These are phyloP conservation scores for Trichogramma pretiosum DNA, from an alignment of 1,140 invertebrate species.

Conservation along the genomic window DNA sequence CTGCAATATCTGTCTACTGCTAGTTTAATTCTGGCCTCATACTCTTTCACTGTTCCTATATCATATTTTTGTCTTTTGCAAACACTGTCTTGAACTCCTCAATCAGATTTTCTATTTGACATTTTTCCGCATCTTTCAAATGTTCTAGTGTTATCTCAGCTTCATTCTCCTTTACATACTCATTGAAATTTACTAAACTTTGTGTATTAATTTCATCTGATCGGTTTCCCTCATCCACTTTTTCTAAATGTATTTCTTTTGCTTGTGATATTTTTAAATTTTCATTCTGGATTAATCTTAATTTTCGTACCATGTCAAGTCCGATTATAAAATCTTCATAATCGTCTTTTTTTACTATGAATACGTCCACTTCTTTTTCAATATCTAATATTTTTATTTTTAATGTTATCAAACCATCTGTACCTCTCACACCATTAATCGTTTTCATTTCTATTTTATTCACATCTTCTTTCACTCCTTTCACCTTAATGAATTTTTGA, in stretches of 20 bases:
- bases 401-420: slow-evolving; percentile 11
- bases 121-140: neutral
- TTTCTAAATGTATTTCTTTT: neutral
- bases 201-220: neutral
- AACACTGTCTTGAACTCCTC: slow-evolving; percentile 16
- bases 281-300: slow-evolving; percentile 15
- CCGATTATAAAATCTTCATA: slow-evolving; percentile 17
- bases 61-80: slow-evolving; percentile 20
- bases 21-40: slow-evolving; percentile 16
- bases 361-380: slow-evolving; percentile 14
- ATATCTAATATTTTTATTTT: slow-evolving; percentile 20
- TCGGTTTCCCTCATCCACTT: neutral
- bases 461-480: neutral
- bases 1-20: slow-evolving; percentile 8
- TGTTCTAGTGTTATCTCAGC: slow-evolving; percentile 11
- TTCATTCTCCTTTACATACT: slow-evolving; percentile 10
- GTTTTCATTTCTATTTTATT: neutral
- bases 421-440: slow-evolving; percentile 1
- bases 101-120: slow-evolving; percentile 9
- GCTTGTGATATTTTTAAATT: slow-evolving; percentile 12
- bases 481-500: neutral
- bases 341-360: slow-evolving; percentile 10
- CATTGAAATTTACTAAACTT: slow-evolving; percentile 18
- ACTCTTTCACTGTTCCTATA: slow-evolving; percentile 14
- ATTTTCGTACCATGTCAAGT: slow-evolving; percentile 15